Base-by-base conservation (phyloP, 37 sponge, comb jelly and placozoan species). In the Ianthella basta region DNA sequence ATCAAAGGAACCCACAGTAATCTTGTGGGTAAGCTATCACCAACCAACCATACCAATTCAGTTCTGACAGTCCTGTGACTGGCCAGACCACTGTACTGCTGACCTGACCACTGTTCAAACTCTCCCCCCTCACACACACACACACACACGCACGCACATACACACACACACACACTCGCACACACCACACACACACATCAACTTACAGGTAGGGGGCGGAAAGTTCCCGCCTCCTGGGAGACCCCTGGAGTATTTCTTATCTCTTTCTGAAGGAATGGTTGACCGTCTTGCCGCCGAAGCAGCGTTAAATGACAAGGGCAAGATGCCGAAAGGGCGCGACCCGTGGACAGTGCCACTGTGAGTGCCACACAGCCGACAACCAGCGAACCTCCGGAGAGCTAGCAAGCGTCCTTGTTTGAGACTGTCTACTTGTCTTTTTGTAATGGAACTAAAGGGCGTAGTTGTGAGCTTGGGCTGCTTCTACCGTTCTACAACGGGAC, bases 201-300 rank as follows among this genome's bases (percentile, higher is more conserved):
- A 69, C 70, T 69, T 30, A 69, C 70, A 69, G 70, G 70, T 15
- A 13, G 70, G 70, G 70, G 35, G 34, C 34, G 70, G 70, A 35
- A 69, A 69, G 10, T 29, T 33, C 70, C 35, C 34, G 33, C 35
- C 70, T 35, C 29, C 70, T 69, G 70, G 70, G 34, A 35, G 70
- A 34, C 70, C 34, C 34, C 18, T n/a, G 34, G 34, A 35, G 27
- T 5, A 32, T 32, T 69, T 69, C 34, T 69, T 69, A 29, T 69
- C 70, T 69, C 34, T 69, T 32, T 34, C 27, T 32, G 70, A 69
- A 69, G 70, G 70, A 69, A 69, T 69, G 10, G 29, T 69, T 35
- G 70, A 0, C 35, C 1, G 29, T 69, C 6, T 69, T 69, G 70
- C 70, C 34, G 70, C 70, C 70, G 34, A 69, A 69, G 70, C 70